Evolutionary conservation across 2,797 vertebrate genomes (phyloP).

Genomic region (Enteromius fasciolatus): DNA sequence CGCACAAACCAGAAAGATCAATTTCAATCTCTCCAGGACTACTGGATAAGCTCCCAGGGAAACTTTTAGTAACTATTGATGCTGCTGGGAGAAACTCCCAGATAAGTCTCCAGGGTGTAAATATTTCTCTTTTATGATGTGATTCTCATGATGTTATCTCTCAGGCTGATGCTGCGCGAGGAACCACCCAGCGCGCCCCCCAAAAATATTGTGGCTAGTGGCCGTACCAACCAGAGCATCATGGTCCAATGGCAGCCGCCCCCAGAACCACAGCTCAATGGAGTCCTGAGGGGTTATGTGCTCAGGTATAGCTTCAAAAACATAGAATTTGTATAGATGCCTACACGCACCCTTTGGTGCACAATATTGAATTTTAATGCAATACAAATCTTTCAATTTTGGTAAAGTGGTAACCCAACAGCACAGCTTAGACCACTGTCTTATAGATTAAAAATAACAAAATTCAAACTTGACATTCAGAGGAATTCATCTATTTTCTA

Average conservation of each 20-base stretch:
- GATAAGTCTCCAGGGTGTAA: constrained; percentile 8
- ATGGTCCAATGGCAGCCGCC: constrained; percentile 99
- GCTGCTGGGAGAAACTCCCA: constrained; percentile 9
- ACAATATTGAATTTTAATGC: background rate
- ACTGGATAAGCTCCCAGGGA: constrained; percentile 11
- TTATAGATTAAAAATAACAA: background rate
- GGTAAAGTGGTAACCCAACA: background rate
- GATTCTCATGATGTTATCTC: constrained; percentile 31
- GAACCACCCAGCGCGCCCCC: constrained; percentile 93
- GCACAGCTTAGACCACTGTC: background rate
- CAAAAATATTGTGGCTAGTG: constrained; percentile 94
- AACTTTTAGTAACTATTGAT: constrained; percentile 23
- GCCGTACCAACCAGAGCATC: constrained; percentile 95
- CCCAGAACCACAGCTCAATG: constrained; percentile 91
- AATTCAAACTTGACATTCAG: background rate
- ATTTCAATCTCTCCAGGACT: constrained; percentile 22
- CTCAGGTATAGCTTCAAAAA: constrained; percentile 79
- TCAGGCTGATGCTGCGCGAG: constrained; percentile 90
- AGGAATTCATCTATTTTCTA: background rate
- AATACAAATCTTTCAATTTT: background rate
- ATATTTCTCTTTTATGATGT: constrained; percentile 2
- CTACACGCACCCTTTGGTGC: background rate
- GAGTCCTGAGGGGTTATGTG: constrained; percentile 89
- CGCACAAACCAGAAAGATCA: constrained; percentile 10
- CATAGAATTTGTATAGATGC: background rate